Evolutionary conservation across 2,797 vertebrate genomes (phyloP).

Genomic region (Kryptopterus vitreolus): DNA sequence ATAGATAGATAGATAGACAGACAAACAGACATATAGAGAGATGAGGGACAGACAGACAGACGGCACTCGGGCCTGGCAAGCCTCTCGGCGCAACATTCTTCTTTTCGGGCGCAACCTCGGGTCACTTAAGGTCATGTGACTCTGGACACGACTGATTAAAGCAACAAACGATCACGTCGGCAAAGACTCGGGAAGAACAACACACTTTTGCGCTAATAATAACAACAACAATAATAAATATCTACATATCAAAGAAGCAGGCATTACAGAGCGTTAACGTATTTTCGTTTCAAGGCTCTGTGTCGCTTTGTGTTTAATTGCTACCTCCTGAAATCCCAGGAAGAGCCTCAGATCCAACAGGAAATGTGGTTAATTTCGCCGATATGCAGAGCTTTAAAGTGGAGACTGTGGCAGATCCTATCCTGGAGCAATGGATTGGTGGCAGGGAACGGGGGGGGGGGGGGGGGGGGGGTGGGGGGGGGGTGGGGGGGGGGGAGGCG

Average conservation of each 20-base stretch:
- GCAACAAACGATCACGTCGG: background rate
- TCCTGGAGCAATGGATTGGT: constrained; percentile 55
- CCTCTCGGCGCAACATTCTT: constrained; percentile 57
- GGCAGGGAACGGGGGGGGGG: too few species aligned
- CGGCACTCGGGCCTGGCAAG: background rate
- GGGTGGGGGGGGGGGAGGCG: constrained; percentile 57
- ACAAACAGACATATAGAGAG: too few species aligned
- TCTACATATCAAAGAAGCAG: too few species aligned
- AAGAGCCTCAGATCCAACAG: constrained; percentile 54
- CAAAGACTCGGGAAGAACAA: too few species aligned
- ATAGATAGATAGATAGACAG: too few species aligned
- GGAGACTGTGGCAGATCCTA: constrained; percentile 59
- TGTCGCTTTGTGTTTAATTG: constrained; percentile 61
- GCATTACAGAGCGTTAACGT: too few species aligned
- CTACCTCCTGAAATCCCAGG: constrained; percentile 55
- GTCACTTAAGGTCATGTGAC: constrained; percentile 21
- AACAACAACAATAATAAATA: too few species aligned
- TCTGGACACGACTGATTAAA: constrained; percentile 23
- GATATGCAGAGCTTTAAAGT: constrained; percentile 61
- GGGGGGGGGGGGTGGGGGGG: constrained; percentile 58
- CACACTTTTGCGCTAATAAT: too few species aligned
- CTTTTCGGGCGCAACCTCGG: constrained; percentile 3
- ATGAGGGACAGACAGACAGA: too few species aligned
- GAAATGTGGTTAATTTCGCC: constrained; percentile 53
- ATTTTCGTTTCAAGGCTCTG: background rate